These are phyloP conservation scores for Lissonota sp. DNA, from an alignment of 2,888 invertebrate genomes.

Conservation along the genomic window DNA sequence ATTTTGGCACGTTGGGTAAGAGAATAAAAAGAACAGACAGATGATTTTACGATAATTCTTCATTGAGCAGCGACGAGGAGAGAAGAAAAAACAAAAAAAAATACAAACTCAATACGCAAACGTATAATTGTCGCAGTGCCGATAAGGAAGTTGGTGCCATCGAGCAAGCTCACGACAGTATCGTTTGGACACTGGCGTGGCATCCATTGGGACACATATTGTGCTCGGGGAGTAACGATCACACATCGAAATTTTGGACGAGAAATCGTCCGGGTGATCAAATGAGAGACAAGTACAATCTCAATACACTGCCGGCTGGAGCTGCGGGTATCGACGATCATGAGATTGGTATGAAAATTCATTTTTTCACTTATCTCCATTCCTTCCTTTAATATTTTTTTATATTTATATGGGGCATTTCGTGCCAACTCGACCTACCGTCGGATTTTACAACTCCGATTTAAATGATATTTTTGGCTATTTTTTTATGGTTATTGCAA, in stretches of 20 bases:
- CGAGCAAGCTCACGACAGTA: slow-evolving; percentile 99
- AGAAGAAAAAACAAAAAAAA: background rate
- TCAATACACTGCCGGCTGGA: slow-evolving; percentile 95
- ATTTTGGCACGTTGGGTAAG: slow-evolving; percentile 99
- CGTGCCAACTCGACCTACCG: no score
- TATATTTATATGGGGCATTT: slow-evolving; percentile 13
- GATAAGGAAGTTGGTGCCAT: slow-evolving; percentile 99
- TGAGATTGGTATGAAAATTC: slow-evolving; percentile 86
- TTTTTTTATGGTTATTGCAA: no score
- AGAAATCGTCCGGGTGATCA: slow-evolving; percentile 98
- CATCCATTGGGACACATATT: slow-evolving; percentile 99
- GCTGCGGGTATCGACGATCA: slow-evolving; percentile 89
- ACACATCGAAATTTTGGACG: slow-evolving; percentile 99
- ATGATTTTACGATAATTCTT: background rate
- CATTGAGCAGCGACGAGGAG: no score
- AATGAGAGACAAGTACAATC: slow-evolving; percentile 99
- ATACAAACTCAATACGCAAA: background rate
- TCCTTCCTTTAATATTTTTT: slow-evolving; percentile 23
- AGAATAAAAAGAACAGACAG: slow-evolving; percentile 35
- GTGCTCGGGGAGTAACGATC: slow-evolving; percentile 99
- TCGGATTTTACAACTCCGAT: no score
- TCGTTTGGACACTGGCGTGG: slow-evolving; percentile 99
- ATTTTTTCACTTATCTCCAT: slow-evolving; percentile 15
- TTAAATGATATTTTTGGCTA: no score
- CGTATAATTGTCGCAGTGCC: slow-evolving; percentile 86